Evolutionary conservation across 2,797 vertebrate species (phyloP), one percentile per base, ranked within the genome.

Genomic region (Sparus aurata): DNA sequence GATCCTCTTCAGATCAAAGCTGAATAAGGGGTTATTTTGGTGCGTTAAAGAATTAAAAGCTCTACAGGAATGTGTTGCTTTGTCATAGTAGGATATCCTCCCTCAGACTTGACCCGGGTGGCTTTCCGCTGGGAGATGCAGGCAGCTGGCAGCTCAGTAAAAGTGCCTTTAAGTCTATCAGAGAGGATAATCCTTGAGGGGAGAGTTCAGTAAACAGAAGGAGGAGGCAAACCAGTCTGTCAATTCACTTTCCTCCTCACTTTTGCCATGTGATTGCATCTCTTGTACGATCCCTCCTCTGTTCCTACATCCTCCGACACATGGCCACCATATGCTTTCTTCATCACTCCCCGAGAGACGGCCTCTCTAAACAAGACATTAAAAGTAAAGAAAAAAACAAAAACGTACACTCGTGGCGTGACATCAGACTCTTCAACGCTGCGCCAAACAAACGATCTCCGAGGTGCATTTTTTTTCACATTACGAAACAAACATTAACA

Each of bases 91-190:
- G 76, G 86, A 88, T 86, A 85, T 85, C 79, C 74, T 92, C 73
- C 73, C 73, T 80, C 79, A 80, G 84, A 80, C 70, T 61, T 89
- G 85, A 92, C 92, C 88, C 77, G 82, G 55, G 82, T 81, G 69
- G 64, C 81, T 87, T 84, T 84, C 83, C 57, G 74, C 73, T 11
- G 50, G 77, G 66, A 38, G 80, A 85, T 49, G 30, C 77, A 81
- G 89, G 89, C 95, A 95, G 94, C 94, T 95, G 93, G 94, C 82
- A 87, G 93, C 91, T 94, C 90, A 91, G 87, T 93, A 91, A 85
- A 94, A 94, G 91, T 93, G 91, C 90, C 89, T 94, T 91, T 93
- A 94, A 92, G 91, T 93, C 92, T 93, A 94, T 95, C 94, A 94
- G 82, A 72, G 83, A 85, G 90, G 94, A 92, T 95, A 91, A 95